These are phyloP conservation scores for Lichenostomus cassidix DNA, from an alignment of 2,113 vertebrate genomes.

Conservation along the genomic window DNA sequence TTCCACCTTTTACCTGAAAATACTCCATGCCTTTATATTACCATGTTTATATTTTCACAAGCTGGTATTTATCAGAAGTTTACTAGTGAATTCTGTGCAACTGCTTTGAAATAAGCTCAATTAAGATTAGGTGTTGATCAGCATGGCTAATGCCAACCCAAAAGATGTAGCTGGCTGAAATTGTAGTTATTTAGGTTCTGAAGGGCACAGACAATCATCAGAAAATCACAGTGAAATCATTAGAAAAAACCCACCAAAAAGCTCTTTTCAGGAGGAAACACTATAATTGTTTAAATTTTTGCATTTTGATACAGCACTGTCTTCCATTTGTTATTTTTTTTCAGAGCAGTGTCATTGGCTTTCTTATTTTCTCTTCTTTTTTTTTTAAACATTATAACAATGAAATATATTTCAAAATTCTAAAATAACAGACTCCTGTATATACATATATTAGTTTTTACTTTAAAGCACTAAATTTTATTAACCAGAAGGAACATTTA, in stretches of 20 bases:
- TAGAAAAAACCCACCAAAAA: fast-evolving
- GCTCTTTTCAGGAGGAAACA: background rate
- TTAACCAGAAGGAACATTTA: background rate
- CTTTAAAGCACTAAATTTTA: background rate
- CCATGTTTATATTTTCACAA: background rate
- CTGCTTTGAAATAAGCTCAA: background rate
- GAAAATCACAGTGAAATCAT: background rate
- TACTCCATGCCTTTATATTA: background rate
- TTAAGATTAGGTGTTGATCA: background rate
- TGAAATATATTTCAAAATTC: background rate
- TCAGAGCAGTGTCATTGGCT: background rate
- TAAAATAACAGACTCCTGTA: background rate
- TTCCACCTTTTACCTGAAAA: background rate
- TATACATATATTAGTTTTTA: background rate
- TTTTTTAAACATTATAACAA: background rate
- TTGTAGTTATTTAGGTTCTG: background rate
- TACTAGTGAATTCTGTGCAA: background rate
- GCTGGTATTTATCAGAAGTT: background rate
- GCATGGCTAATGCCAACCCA: background rate
- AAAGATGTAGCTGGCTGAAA: background rate
- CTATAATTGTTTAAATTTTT: background rate
- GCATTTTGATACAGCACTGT: background rate
- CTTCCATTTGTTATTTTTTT: background rate
- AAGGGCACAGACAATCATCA: background rate
- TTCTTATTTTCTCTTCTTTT: background rate